phyloP scores from a whole-genome alignment of 2,888 invertebrate genomes.

The Synergus itoensis region DNA sequence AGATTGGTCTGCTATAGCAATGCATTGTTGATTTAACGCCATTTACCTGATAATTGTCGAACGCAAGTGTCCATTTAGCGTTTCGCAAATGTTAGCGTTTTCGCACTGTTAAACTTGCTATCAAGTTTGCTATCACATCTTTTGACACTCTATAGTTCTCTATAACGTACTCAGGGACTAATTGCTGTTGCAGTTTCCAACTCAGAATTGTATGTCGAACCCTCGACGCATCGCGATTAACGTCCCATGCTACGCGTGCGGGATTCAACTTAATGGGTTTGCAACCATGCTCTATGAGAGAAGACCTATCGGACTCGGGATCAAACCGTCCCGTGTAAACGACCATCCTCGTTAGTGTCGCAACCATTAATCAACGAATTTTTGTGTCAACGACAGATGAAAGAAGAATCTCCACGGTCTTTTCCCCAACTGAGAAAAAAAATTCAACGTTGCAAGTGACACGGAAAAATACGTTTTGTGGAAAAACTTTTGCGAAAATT shows the following conservation, averaged over 20 bases:
- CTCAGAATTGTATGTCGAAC: background rate
- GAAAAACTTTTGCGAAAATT: background rate
- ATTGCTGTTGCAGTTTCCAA: slow-evolving; percentile 7
- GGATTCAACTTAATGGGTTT: slow-evolving; percentile 33
- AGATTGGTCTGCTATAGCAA: background rate
- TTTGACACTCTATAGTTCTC: background rate
- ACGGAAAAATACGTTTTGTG: background rate
- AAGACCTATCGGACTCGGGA: slow-evolving; percentile 28
- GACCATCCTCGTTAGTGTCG: slow-evolving; percentile 40
- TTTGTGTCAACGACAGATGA: slow-evolving; percentile 34
- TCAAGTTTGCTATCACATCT: background rate
- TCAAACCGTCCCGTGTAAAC: slow-evolving; percentile 40
- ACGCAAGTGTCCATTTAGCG: background rate
- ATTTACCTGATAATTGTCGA: background rate
- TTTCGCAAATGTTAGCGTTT: background rate
- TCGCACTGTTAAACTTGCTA: background rate
- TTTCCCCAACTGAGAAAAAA: background rate
- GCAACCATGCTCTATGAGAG: slow-evolving; percentile 19
- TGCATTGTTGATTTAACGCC: background rate
- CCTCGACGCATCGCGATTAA: slow-evolving; percentile 29
- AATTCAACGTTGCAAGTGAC: slow-evolving; percentile 15
- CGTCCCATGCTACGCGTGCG: slow-evolving; percentile 35
- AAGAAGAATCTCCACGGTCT: slow-evolving; percentile 33
- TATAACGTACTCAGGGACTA: background rate
- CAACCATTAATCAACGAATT: slow-evolving; percentile 39